These are phyloP conservation scores for Machaerirhynchus nigripectus DNA, from an alignment of 2,113 vertebrate genomes.

Conservation along the genomic window DNA sequence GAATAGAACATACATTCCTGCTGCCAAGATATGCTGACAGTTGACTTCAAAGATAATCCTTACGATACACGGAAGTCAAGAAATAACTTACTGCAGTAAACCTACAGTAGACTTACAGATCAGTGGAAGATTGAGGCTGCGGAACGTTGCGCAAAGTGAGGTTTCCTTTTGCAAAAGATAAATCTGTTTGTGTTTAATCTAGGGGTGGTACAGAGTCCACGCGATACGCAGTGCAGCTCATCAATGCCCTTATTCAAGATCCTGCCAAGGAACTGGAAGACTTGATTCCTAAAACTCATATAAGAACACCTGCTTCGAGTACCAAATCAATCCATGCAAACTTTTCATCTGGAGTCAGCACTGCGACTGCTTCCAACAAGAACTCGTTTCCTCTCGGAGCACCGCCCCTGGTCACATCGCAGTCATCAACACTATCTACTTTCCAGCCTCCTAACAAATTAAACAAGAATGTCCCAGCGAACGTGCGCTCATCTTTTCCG, in stretches of 20 bases:
- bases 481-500: slow-evolving; percentile 89
- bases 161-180: background rate
- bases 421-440: slow-evolving; percentile 84
- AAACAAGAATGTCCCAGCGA: slow-evolving; percentile 88
- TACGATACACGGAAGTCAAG: background rate
- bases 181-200: slow-evolving; percentile 24
- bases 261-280: slow-evolving; percentile 99
- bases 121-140: background rate
- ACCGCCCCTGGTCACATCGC: slow-evolving; percentile 83
- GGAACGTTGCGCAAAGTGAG: background rate
- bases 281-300: slow-evolving; percentile 96
- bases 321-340: slow-evolving; percentile 84
- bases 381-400: slow-evolving; percentile 87
- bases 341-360: slow-evolving; percentile 82
- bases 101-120: background rate
- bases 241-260: slow-evolving; percentile 98
- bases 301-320: slow-evolving; percentile 88
- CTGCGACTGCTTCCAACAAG: slow-evolving; percentile 84
- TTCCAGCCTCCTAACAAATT: slow-evolving; percentile 88
- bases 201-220: slow-evolving; percentile 98
- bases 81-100: background rate
- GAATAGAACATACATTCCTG: background rate
- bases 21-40: background rate
- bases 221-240: slow-evolving; percentile 94
- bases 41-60: background rate